Conservation (phyloP, 2,113 vertebrate species). For the Oreochromis tanganicae region DNA sequence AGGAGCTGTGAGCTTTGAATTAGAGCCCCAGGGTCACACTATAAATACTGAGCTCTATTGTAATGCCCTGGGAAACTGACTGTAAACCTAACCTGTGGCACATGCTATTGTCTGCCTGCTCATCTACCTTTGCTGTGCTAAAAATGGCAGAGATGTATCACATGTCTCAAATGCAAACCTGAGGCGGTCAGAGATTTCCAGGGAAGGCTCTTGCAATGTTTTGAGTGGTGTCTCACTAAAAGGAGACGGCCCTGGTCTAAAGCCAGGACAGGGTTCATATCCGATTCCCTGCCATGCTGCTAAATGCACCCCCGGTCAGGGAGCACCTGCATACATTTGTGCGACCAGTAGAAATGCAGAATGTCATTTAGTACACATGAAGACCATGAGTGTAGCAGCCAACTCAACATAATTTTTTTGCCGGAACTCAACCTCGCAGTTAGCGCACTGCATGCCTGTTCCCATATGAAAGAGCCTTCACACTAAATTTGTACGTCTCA, state of each 20-base stretch:
- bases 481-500: background rate
- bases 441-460: background rate
- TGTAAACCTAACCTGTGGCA: background rate
- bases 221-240: background rate
- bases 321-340: background rate
- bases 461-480: background rate
- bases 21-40: background rate
- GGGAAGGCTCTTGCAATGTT: background rate
- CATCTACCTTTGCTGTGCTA: background rate
- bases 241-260: background rate
- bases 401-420: background rate
- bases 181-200: background rate
- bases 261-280: background rate
- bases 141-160: background rate
- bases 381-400: background rate
- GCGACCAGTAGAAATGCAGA: background rate
- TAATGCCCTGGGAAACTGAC: background rate
- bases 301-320: background rate
- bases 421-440: background rate
- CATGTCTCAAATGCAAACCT: background rate
- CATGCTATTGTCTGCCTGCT: background rate
- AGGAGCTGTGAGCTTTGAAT: background rate
- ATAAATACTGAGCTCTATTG: background rate
- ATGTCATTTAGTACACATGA: background rate
- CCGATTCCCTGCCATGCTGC: background rate